Base-by-base conservation (phyloP, 2,888 invertebrate species). In the Synergus umbraculus region DNA sequence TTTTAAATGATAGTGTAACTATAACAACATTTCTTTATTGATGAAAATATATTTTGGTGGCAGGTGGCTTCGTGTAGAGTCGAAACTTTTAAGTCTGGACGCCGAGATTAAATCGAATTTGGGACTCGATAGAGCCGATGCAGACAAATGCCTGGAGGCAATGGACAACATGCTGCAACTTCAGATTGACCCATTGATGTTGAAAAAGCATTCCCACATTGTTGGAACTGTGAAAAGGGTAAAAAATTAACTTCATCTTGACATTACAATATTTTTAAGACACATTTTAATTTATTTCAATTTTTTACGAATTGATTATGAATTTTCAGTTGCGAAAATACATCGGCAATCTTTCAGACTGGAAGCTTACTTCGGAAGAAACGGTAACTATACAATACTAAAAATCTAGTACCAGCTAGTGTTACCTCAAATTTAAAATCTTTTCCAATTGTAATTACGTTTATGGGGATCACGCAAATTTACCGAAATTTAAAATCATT, bases 191-290 rank as follows among this genome's bases (percentile, higher is more conserved):
- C 95, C 95, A 0, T 91, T 97, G 37, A 97, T 97, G 96, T 91
- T 98, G 64, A 94, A 96, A 79, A 97, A 97, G 86, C 96, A 97
- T 93, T 96, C 97, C 0, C 95, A 95, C 67, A 94, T 96, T 85
- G 94, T 97, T 67, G 96, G 96, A 88, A 97, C 97, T 0, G 94
- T 97, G 77, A 95, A 96, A 86, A 94, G 96, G 81, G 92, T 93
- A 86, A 58, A 37, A 58, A 69, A 5, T 43, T 37, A 29, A 58
- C 10, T 76, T 9, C 4, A 67, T 66, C 10, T 37, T 69, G 54
- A 66, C 22, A 29, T 29, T 29, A 67, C 76, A 13, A 65, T 18
- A 13, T 77, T 69, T 43, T n/a, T 22, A 64, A 63, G 54, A 41
- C 58, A 4, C n/a, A 65, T 77, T 77, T 69, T 66, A 66, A 49